Evolutionary conservation across 2,888 invertebrate species (phyloP), one percentile per base, ranked within the genome.

Genomic region (Leuctra nigra): DNA sequence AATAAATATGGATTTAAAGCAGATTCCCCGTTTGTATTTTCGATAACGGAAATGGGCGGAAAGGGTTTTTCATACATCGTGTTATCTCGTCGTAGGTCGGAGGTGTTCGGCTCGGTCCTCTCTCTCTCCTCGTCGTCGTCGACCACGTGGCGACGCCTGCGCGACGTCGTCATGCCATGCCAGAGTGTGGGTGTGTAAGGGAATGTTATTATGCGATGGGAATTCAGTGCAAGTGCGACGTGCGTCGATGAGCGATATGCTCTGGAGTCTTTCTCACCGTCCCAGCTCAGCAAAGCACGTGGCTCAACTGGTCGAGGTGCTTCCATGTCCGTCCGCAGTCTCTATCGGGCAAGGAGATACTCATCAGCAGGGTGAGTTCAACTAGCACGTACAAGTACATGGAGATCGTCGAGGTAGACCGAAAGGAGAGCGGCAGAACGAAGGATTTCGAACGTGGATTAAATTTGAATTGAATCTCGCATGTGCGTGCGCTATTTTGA

Each of bases 261-360:
- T 22, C 9, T 4, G 9, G 22, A 20, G 44, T 44, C n/a, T 44
- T 20, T 18, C 16, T 16, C 41, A 20, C 13, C 41, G 41, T 6
- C 41, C 13, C 13, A 29, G 29, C 29, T 6, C 29, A 6, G 29
- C 29, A 29, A 6, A 29, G 29, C 50, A 50, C 50, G 50, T 50
- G 50, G 35, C 18, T 44, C 20, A 20, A 13, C 20, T 35, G 50
- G 33, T 20, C 13, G n/a, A n/a, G 22, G 2, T 6, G n/a, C n/a
- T 23, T 23, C 55, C 54, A 63, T 63, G 63, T 63, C 63, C 61
- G 60, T 61, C 61, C 60, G 61, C 50, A 63, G 61, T 55, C 59
- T 63, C 23, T 59, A 59, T 53, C 58, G 50, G 6, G 50, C 35
- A 2, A 16, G 63, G 58, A 61, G 63, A 56, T 61, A 61, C 54